phyloP scores from a whole-genome alignment of 64 coral and sea anemone genomes.

The Acropora yongei region DNA sequence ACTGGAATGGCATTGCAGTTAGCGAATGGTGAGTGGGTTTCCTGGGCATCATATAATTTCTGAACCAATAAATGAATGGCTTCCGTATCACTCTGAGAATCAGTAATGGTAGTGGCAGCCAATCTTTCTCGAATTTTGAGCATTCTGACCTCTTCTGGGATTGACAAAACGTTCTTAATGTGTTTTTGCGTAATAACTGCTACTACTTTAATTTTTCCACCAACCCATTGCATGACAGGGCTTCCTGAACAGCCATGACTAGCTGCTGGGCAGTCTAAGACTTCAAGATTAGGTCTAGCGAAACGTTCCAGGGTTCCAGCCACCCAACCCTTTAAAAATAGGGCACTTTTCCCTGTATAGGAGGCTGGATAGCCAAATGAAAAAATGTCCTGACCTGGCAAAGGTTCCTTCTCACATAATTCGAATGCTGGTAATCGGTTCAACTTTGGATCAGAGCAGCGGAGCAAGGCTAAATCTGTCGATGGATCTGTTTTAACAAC shows the following conservation, averaged over 20 bases:
- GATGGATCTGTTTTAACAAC: background rate
- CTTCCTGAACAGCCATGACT: slow-evolving; percentile 2
- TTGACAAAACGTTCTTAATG: background rate
- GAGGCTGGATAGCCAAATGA: background rate
- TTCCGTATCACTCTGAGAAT: no score
- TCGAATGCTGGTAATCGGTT: background rate
- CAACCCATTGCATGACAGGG: background rate
- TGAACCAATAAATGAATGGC: background rate
- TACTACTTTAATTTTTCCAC: background rate
- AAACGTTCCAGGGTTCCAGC: background rate
- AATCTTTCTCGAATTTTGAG: background rate
- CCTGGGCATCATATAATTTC: background rate
- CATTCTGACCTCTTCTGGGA: background rate
- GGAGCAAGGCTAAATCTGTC: slow-evolving; percentile 2
- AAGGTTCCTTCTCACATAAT: background rate
- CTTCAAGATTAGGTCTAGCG: background rate
- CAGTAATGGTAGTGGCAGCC: background rate
- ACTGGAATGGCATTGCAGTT: background rate
- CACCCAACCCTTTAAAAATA: background rate
- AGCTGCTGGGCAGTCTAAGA: background rate
- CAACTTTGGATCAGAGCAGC: background rate
- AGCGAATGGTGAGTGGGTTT: background rate
- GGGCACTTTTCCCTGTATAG: background rate
- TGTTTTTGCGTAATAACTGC: background rate
- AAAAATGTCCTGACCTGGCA: background rate